These are phyloP conservation scores for Platichthys flesus DNA, from an alignment of 2,113 vertebrate species.

Conservation along the genomic window DNA sequence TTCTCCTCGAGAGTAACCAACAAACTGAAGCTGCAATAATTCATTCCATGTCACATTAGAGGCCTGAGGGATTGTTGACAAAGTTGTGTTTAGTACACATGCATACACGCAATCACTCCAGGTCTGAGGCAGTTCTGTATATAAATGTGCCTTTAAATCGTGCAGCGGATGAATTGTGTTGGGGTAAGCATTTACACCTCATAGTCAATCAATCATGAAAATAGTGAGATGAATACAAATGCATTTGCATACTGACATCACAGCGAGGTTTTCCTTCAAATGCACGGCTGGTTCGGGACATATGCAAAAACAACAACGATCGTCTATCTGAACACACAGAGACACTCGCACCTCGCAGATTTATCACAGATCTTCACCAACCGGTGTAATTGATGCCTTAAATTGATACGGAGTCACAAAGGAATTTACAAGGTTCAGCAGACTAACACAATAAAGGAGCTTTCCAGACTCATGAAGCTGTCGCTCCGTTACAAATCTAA, in stretches of 20 bases:
- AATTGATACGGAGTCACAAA: constrained; percentile 75
- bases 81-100: constrained; percentile 26
- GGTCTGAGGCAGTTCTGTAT: constrained; percentile 25
- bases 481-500: constrained; percentile 74
- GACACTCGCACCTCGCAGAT: constrained; percentile 43
- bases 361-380: constrained; percentile 59
- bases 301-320: constrained; percentile 33
- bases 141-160: constrained; percentile 33
- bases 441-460: constrained; percentile 67
- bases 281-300: constrained; percentile 43
- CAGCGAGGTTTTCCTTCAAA: constrained; percentile 44
- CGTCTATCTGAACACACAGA: constrained; percentile 8
- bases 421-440: constrained; percentile 75
- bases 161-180: constrained; percentile 29
- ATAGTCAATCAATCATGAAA: constrained; percentile 68
- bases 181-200: constrained; percentile 28
- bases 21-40: constrained; percentile 46
- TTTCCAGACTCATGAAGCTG: constrained; percentile 68
- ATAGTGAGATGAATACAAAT: constrained; percentile 37
- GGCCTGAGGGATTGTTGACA: constrained; percentile 47
- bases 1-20: constrained; percentile 27
- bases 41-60: constrained; percentile 63
- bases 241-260: constrained; percentile 60
- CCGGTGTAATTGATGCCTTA: constrained; percentile 75
- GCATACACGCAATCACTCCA: constrained; percentile 32